Conservation (phyloP, 2,888 invertebrate genomes). For the Petrolisthes cinctipes region DNA sequence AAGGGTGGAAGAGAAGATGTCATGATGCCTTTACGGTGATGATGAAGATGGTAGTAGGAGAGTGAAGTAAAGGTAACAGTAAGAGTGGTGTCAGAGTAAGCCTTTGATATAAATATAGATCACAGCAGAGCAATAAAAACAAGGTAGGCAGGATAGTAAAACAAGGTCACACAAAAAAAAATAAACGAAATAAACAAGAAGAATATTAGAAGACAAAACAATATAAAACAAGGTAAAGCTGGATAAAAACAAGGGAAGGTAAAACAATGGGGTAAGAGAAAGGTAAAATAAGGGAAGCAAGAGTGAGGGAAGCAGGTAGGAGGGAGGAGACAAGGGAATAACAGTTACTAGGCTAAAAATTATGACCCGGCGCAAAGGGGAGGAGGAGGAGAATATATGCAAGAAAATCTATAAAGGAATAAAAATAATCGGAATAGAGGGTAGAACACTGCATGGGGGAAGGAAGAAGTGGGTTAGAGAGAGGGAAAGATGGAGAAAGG, state of each 20-base stretch:
- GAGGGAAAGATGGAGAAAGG: background rate
- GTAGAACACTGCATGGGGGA: background rate
- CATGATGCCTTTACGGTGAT: background rate
- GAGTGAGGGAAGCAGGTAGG: background rate
- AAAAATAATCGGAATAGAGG: background rate
- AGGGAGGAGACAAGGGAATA: background rate
- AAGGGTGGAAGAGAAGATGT: background rate
- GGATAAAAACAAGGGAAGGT: background rate
- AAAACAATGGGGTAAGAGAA: too few species aligned
- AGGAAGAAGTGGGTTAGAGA: background rate
- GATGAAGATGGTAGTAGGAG: background rate
- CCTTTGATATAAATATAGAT: background rate
- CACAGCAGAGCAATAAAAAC: background rate
- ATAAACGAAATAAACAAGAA: too few species aligned
- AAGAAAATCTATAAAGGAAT: slow-evolving; percentile 11
- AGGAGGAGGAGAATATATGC: slow-evolving; percentile 10
- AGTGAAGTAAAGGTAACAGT: background rate
- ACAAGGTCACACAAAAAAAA: too few species aligned
- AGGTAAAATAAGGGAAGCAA: background rate
- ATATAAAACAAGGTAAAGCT: background rate
- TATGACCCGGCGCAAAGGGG: background rate
- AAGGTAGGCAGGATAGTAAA: too few species aligned
- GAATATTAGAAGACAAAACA: background rate
- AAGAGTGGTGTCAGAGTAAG: background rate
- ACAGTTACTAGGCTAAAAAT: background rate